A percentile compares a stretch with the other conserved stretches of the same genome.
These are phyloP conservation scores for Oriolus oriolus DNA, from an alignment of 2,113 vertebrate genomes.

Conservation along the genomic window DNA sequence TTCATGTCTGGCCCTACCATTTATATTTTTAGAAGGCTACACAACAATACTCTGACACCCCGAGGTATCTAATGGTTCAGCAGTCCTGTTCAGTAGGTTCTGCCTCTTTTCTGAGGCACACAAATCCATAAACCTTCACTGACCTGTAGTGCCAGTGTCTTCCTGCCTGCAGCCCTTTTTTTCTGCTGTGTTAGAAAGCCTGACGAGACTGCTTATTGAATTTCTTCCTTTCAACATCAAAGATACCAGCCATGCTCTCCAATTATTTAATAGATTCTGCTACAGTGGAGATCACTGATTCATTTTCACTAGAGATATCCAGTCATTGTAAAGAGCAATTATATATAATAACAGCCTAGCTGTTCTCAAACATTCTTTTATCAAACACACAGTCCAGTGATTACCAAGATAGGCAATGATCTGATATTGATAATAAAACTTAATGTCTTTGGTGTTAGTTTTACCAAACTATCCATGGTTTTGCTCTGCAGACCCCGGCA, in stretches of 20 bases:
- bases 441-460: constrained; percentile 12
- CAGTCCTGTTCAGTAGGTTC: constrained; percentile 35
- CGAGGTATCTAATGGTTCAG: constrained; percentile 56
- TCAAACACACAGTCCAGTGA: constrained; percentile 50
- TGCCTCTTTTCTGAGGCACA: constrained; percentile 32
- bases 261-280: constrained; percentile 74
- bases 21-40: constrained; percentile 59
- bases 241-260: constrained; percentile 57
- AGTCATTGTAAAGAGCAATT: constrained; percentile 68
- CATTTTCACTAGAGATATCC: constrained; percentile 59
- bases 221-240: constrained; percentile 69
- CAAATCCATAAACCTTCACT: constrained; percentile 51
- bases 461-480: constrained; percentile 10
- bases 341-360: constrained; percentile 64
- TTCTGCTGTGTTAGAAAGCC: constrained; percentile 63
- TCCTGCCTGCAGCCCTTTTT: constrained; percentile 49
- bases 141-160: constrained; percentile 50
- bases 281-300: constrained; percentile 52
- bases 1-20: constrained; percentile 48
- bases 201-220: constrained; percentile 66
- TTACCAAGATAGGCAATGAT: constrained; percentile 42
- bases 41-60: constrained; percentile 43
- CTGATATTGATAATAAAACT: constrained; percentile 41
- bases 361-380: constrained; percentile 57
- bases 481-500: neutral